Conservation (phyloP, 2,888 invertebrate species). For the Odontothrips loti region DNA sequence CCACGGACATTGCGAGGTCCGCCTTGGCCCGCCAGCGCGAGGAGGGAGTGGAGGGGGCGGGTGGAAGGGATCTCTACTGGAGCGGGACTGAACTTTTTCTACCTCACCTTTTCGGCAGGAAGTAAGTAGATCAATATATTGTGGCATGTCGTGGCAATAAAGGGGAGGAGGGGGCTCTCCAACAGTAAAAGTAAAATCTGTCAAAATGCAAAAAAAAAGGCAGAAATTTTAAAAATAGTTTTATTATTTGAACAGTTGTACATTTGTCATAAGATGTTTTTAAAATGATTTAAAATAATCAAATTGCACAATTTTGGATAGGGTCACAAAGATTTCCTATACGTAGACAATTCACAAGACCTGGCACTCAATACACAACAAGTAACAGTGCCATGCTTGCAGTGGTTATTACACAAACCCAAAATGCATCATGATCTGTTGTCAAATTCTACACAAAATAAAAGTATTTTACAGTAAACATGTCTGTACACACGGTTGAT, state of each 20-base stretch:
- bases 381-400: neutral
- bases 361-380: no score
- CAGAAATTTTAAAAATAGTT: constrained; percentile 5
- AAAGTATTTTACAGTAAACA: neutral
- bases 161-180: no score
- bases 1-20: neutral
- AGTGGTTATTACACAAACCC: no score
- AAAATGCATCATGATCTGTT: no score
- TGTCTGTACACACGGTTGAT: no score
- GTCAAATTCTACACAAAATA: neutral
- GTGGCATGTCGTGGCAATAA: no score
- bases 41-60: neutral
- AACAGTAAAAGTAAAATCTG: no score
- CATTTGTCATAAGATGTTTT: neutral
- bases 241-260: neutral
- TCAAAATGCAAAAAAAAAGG: no score
- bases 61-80: no score
- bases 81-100: neutral
- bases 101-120: neutral
- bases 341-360: no score
- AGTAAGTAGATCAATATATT: neutral
- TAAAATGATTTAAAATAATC: neutral
- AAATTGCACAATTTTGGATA: neutral
- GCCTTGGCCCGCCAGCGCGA: neutral
- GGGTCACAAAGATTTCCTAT: neutral